phyloP scores from a whole-genome alignment of 2,113 vertebrate species.

The Ibidorhyncha struthersii region DNA sequence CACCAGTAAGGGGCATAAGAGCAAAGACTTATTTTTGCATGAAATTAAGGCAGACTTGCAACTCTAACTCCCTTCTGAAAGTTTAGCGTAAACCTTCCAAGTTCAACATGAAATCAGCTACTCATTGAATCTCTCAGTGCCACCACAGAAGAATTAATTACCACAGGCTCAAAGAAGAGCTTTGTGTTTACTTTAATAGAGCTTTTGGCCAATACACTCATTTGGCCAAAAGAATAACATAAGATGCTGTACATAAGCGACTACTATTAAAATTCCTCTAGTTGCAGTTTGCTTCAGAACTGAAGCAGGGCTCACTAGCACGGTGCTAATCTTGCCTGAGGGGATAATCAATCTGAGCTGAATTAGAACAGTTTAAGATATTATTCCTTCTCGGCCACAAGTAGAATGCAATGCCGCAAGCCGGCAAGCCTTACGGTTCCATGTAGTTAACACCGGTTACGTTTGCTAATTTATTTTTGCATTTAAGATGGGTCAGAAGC shows the following conservation, averaged over 20 bases:
- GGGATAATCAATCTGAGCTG: background rate
- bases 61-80: background rate
- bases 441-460: accelerated
- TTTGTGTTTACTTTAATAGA: background rate
- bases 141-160: background rate
- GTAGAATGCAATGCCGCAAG: background rate
- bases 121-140: background rate
- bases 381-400: background rate
- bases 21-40: background rate
- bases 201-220: background rate
- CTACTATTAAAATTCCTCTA: background rate
- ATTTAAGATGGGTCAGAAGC: background rate
- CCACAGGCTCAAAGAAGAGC: background rate
- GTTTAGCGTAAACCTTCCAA: background rate
- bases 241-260: background rate
- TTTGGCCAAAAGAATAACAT: background rate
- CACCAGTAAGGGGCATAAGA: background rate
- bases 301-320: background rate
- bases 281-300: background rate
- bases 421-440: background rate
- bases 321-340: background rate
- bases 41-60: background rate
- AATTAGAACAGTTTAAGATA: background rate
- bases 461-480: background rate
- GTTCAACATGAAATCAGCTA: background rate